Conservation (phyloP, 2,797 vertebrate genomes). For the Xerus rutilus region DNA sequence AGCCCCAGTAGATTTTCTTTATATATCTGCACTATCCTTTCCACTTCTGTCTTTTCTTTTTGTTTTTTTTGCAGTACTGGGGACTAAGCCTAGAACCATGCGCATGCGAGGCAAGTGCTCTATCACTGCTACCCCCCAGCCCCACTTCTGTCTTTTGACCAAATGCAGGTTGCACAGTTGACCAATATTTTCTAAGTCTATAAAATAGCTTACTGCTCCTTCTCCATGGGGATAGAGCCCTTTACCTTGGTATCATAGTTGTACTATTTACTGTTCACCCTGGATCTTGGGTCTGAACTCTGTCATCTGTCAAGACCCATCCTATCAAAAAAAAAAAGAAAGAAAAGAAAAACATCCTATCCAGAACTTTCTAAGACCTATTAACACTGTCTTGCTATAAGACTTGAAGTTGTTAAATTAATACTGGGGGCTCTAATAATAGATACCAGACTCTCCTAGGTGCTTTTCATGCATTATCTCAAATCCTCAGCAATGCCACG, state of each 20-base stretch:
- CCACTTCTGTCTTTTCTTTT: not conserved
- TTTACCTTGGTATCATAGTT: not conserved
- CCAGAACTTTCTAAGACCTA: not conserved
- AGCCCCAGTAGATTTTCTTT: too few species aligned
- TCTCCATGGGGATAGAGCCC: not conserved
- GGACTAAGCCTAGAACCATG: not conserved
- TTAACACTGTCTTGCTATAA: not conserved
- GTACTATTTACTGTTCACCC: not conserved
- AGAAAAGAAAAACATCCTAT: not conserved
- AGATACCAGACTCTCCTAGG: not conserved
- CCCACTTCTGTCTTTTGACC: slow-evolving; percentile 2
- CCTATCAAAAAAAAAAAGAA: not conserved
- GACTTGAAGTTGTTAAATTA: slow-evolving; percentile 28
- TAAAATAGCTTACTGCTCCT: not conserved
- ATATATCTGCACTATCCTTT: not conserved
- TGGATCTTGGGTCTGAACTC: not conserved
- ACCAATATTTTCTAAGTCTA: not conserved
- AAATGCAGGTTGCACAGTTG: not conserved
- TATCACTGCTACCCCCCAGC: not conserved
- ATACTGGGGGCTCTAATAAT: not conserved
- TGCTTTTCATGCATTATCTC: slow-evolving; percentile 1
- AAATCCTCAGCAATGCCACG: not conserved
- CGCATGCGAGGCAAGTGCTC: not conserved
- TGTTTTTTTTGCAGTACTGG: too few species aligned
- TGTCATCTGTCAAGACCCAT: not conserved